A percentile compares a stretch with the other conserved stretches of the same genome.
phyloP scores from a whole-genome alignment of 2,888 invertebrate genomes.

The Eueremaeus valkanovi region DNA sequence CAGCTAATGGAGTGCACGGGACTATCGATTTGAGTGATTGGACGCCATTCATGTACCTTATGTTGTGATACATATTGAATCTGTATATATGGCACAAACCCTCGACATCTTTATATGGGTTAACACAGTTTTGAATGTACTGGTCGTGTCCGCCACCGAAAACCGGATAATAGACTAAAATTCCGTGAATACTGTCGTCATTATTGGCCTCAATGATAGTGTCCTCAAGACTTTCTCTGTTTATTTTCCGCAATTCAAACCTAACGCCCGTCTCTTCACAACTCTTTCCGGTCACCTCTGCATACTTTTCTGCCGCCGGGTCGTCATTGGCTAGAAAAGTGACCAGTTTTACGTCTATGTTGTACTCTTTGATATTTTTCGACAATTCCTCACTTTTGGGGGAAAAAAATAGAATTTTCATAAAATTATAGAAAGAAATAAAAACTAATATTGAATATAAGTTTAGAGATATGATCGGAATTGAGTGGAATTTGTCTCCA shows the following conservation, averaged over 20 bases:
- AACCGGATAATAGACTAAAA: constrained; percentile 42
- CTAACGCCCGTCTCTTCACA: constrained; percentile 40
- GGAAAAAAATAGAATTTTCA: neutral
- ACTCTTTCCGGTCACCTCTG: constrained; percentile 34
- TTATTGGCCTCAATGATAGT: constrained; percentile 41
- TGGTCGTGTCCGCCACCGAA: constrained; percentile 44
- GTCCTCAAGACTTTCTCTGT: constrained; percentile 41
- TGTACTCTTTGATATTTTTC: constrained; percentile 7
- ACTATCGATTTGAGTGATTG: constrained; percentile 40
- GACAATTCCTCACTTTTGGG: constrained; percentile 27
- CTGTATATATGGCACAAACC: constrained; percentile 42
- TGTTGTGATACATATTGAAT: constrained; percentile 44
- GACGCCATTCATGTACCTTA: constrained; percentile 39
- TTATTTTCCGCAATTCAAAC: constrained; percentile 38
- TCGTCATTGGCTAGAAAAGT: constrained; percentile 41
- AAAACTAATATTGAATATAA: too few species aligned
- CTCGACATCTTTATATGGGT: constrained; percentile 43
- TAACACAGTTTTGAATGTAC: constrained; percentile 43
- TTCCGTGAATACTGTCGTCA: constrained; percentile 41
- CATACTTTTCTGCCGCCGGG: constrained; percentile 40
- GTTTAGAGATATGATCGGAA: too few species aligned
- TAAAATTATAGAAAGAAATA: too few species aligned
- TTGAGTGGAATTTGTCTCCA: too few species aligned
- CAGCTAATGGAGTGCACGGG: constrained; percentile 43
- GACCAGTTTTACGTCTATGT: constrained; percentile 38